These are phyloP conservation scores for Anolis sagrei DNA, from an alignment of 2,113 vertebrate genomes.

Conservation along the genomic window DNA sequence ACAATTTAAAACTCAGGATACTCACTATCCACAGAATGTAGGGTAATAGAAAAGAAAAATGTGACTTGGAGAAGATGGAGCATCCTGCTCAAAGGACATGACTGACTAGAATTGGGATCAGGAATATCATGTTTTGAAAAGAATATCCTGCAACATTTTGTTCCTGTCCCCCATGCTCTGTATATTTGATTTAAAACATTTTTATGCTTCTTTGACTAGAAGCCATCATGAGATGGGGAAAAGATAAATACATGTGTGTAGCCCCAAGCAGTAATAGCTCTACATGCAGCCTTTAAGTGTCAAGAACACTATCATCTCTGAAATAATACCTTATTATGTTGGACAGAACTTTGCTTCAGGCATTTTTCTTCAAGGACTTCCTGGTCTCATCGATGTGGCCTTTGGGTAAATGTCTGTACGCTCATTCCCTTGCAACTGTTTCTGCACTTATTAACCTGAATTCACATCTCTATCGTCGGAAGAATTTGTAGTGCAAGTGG, in stretches of 20 bases:
- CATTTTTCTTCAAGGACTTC: neutral
- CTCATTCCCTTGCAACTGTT: neutral
- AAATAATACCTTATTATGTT: neutral
- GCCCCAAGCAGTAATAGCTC: neutral
- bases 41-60: neutral
- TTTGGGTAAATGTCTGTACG: neutral
- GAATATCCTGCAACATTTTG: neutral
- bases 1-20: neutral
- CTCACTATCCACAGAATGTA: neutral
- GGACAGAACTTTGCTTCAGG: conserved; percentile 3
- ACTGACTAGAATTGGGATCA: neutral
- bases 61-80: neutral
- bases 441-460: neutral
- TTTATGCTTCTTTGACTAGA: neutral
- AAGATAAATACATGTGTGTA: neutral
- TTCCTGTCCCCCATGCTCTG: neutral
- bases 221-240: neutral
- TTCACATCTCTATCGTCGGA: neutral
- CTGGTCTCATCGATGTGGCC: neutral
- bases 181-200: neutral
- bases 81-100: neutral
- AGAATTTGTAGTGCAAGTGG: neutral
- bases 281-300: neutral
- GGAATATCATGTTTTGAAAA: neutral
- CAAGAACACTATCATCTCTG: neutral